Percentiles rank a stretch among this genome's conserved stretches.
Evolutionary conservation across 2,888 invertebrate genomes (phyloP).

Genomic region (Volucella bombylans): DNA sequence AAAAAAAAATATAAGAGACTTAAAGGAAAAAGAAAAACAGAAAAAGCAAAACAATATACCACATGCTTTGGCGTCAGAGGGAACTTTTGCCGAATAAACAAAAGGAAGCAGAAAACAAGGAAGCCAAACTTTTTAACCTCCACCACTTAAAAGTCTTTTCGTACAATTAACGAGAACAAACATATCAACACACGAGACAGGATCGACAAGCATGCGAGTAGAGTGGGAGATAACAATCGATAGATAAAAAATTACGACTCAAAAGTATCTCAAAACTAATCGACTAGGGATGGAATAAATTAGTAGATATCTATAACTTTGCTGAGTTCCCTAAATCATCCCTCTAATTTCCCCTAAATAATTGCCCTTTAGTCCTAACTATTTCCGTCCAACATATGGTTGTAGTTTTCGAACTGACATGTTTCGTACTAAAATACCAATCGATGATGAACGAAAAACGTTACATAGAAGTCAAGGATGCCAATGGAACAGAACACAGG

Average conservation of each 20-base stretch:
- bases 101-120: not conserved
- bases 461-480: conserved; percentile 1
- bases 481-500: not conserved
- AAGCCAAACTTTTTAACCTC: conserved; percentile 42
- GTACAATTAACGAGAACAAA: conserved; percentile 67
- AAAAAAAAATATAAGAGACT: conserved; percentile 19
- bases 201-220: not conserved
- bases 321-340: not conserved
- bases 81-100: conserved; percentile 37
- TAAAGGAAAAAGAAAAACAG: conserved; percentile 4
- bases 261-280: conserved; percentile 65
- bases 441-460: not conserved
- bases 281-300: conserved; percentile 60
- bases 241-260: conserved; percentile 7
- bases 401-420: conserved; percentile 36
- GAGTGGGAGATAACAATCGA: not conserved
- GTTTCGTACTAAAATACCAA: not conserved
- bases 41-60: conserved; percentile 22
- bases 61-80: conserved; percentile 18
- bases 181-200: conserved; percentile 6
- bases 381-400: not conserved
- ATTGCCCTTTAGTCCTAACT: not conserved
- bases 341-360: conserved; percentile 9
- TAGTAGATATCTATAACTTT: conserved; percentile 33
- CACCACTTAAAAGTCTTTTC: conserved; percentile 57